Base-by-base conservation (phyloP, 2,797 vertebrate genomes). In the Lophotriccus pileatus region DNA sequence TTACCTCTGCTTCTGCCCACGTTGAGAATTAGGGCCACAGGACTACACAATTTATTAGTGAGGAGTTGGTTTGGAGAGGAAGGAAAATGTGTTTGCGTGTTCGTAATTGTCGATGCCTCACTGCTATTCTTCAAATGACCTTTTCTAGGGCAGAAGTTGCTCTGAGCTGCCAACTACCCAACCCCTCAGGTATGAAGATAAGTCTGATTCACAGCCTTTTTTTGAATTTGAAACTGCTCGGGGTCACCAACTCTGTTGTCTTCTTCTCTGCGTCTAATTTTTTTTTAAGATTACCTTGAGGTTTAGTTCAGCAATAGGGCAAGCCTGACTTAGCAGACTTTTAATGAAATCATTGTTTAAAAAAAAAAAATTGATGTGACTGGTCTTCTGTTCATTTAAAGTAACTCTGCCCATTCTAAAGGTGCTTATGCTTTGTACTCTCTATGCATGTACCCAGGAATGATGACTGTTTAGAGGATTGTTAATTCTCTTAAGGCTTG, bases 401-500 rank as follows among this genome's bases (percentile, higher is more conserved):
- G 18, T 10, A 84, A 5, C 50, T 85, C 39, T 75, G 39, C 43
- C 63, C 36, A 1, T 78, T 39, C 7, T 67, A 4, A 76, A 90
- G 81, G 50, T 68, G 76, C 50, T 60, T 39, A 3, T 21, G 19
- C 25, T 91, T 77, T 43, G 34, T 64, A 6, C n/a, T 37, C 23
- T 74, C 64, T 68, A 27, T 92, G 46, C 36, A 3, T 74, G 46
- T 55, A 14, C 41, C 63, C 58, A 69, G 1, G 6, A 84, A n/a
- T 43, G 76, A 46, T 1, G 46, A 23, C 39, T 93, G 76, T 70
- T 87, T 25, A 69, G 92, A 76, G 49, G 39, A 41, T 58, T 84
- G 47, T 25, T 79, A 52, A 92, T 89, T 91, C 89, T 95, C 84
- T 79, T 28, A 69, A 80, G 73, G 68, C 82, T 85, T 89, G 84